Evolutionary conservation across 2,797 vertebrate species (phyloP).

Genomic region (Acipenser oxyrinchus): DNA sequence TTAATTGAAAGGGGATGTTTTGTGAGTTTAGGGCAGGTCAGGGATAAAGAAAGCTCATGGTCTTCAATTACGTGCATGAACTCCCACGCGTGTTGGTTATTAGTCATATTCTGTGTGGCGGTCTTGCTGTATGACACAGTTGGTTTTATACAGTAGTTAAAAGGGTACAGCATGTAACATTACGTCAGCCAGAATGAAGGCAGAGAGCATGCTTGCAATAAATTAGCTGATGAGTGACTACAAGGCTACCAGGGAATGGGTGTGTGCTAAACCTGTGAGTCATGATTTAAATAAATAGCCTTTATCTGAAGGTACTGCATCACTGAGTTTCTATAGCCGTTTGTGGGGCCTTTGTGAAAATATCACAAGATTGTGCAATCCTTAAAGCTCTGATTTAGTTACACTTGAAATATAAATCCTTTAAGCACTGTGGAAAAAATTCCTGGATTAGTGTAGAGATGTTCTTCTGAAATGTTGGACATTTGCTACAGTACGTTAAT

Average conservation of each 20-base stretch:
- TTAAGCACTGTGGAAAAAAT: too few relatives aligned
- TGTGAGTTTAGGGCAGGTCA: slow-evolving; percentile 18
- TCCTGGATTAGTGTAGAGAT: too few relatives aligned
- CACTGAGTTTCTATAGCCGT: not conserved
- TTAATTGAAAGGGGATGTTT: slow-evolving; percentile 37
- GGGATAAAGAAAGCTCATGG: slow-evolving; percentile 4
- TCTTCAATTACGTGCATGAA: not conserved
- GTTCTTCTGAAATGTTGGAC: too few relatives aligned
- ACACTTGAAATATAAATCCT: too few relatives aligned
- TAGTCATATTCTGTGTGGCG: slow-evolving; percentile 1
- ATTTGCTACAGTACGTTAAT: too few relatives aligned
- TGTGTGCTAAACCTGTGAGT: slow-evolving; percentile 16
- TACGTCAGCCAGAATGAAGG: slow-evolving; percentile 5
- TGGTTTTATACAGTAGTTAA: slow-evolving; percentile 1
- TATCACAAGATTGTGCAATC: too few relatives aligned
- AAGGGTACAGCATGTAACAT: slow-evolving; percentile 11
- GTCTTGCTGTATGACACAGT: not conserved
- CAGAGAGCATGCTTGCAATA: slow-evolving; percentile 19
- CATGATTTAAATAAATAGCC: not conserved
- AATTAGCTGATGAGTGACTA: slow-evolving; percentile 12
- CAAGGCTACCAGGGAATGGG: slow-evolving; percentile 4
- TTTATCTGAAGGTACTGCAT: not conserved
- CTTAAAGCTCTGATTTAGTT: too few relatives aligned
- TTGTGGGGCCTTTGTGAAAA: not conserved
- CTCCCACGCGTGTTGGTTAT: not conserved